Percentiles rank a stretch among this genome's conserved stretches.
phyloP scores from a whole-genome alignment of 2,888 invertebrate genomes.

The Pyrgus malvae region DNA sequence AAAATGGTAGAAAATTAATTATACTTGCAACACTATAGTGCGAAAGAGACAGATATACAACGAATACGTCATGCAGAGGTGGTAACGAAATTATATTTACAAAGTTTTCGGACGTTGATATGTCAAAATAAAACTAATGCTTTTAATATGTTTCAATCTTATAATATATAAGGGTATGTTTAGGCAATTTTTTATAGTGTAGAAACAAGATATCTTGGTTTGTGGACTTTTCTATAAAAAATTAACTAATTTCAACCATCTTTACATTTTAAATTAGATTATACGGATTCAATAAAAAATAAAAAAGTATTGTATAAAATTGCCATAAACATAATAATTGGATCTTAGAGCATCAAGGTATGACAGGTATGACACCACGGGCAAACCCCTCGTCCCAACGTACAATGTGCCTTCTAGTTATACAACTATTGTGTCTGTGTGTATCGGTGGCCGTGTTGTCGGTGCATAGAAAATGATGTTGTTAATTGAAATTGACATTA shows the following conservation, averaged over 20 bases:
- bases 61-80: not conserved
- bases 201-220: too few species aligned
- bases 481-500: too few species aligned
- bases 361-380: too few species aligned
- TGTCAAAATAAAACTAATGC: constrained; percentile 6
- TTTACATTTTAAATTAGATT: too few species aligned
- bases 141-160: not conserved
- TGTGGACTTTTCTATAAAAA: too few species aligned
- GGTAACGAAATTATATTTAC: constrained; percentile 19
- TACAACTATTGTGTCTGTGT: too few species aligned
- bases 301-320: not conserved
- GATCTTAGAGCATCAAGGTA: too few species aligned
- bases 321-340: not conserved
- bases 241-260: not conserved
- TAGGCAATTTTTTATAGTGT: not conserved
- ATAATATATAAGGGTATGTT: not conserved
- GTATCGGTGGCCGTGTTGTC: too few species aligned
- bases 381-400: too few species aligned
- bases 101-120: constrained; percentile 1
- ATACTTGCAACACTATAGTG: not conserved
- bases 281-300: too few species aligned
- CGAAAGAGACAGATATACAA: not conserved
- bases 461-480: too few species aligned
- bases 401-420: too few species aligned
- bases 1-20: constrained; percentile 8